Evolutionary conservation across 2,888 invertebrate species (phyloP).

Genomic region (Tipula lateralis): DNA sequence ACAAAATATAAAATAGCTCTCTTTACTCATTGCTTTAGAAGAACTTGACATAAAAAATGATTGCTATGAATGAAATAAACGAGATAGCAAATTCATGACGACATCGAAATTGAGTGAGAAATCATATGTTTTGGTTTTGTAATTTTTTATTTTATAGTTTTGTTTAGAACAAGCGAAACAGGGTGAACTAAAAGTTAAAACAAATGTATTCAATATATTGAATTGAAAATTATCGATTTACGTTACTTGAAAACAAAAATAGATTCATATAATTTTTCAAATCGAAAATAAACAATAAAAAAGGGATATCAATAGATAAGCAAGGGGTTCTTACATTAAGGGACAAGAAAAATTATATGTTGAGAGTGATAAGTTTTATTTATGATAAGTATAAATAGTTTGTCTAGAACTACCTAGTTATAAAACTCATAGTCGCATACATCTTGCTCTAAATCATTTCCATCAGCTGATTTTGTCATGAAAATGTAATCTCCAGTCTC

Average conservation of each 20-base stretch:
- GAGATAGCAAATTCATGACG: neutral
- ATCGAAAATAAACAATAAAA: too few species aligned
- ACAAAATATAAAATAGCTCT: neutral
- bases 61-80: neutral
- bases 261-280: neutral
- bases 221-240: neutral
- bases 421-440: neutral
- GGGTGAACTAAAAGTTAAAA: neutral
- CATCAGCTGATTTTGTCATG: neutral
- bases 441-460: neutral
- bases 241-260: neutral
- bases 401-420: neutral
- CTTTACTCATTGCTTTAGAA: neutral
- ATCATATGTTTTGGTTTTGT: neutral
- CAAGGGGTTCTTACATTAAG: neutral
- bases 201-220: neutral
- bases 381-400: neutral
- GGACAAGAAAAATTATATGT: neutral
- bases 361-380: neutral
- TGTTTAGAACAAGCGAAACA: neutral
- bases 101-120: neutral
- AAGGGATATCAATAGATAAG: neutral
- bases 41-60: neutral
- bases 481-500: neutral
- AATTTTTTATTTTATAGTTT: neutral